Evolutionary conservation across 2,113 vertebrate genomes (phyloP).

Genomic region (Microcebus ravelobensis): DNA sequence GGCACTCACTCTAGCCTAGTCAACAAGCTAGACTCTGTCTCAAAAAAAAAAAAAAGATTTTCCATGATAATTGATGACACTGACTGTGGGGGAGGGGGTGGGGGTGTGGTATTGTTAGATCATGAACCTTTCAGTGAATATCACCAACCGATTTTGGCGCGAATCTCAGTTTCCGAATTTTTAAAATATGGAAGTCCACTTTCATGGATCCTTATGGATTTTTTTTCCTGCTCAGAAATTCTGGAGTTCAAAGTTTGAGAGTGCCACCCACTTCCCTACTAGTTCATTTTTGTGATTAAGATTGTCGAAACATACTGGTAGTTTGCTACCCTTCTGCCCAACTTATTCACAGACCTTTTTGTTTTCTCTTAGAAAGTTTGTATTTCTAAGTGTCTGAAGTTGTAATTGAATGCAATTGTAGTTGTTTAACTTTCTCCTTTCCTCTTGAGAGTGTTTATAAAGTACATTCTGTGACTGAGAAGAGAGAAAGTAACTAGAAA

Average conservation of each 20-base stretch:
- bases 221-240: constrained; percentile 1
- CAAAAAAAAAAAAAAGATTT: too few relatives aligned
- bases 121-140: background rate
- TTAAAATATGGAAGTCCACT: background rate
- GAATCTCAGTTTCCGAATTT: background rate
- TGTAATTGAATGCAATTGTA: constrained; percentile 66
- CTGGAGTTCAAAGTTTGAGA: background rate
- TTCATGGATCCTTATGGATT: background rate
- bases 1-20: too few relatives aligned
- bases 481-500: constrained; percentile 42
- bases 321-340: background rate
- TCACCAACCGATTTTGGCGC: background rate
- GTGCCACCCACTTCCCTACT: background rate
- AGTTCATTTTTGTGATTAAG: constrained; percentile 4
- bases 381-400: constrained; percentile 58
- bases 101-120: background rate
- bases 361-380: constrained; percentile 55
- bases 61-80: background rate
- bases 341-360: constrained; percentile 43
- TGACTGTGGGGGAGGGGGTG: background rate
- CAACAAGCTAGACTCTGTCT: too few relatives aligned
- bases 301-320: constrained; percentile 12
- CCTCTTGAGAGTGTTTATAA: constrained; percentile 71
- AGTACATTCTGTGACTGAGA: constrained; percentile 51
- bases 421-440: constrained; percentile 68